Evolutionary conservation across 2,888 invertebrate genomes (phyloP).

Genomic region (Syritta pipiens): DNA sequence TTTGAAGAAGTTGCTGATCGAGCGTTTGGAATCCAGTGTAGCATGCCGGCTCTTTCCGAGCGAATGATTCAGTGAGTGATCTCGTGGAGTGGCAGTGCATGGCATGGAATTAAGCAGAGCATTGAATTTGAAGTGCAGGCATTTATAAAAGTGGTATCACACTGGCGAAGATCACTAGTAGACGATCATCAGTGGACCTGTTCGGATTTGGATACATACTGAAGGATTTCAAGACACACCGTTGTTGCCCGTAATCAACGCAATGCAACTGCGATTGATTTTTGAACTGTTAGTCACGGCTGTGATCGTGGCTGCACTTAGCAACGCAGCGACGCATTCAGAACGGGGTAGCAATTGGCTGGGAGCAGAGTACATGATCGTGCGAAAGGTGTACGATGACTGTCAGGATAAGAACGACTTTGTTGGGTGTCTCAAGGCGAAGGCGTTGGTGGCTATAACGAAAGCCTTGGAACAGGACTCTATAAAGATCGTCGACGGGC

Average conservation of each 20-base stretch:
- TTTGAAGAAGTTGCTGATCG: slow-evolving; percentile 33
- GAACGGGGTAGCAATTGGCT: slow-evolving; percentile 63
- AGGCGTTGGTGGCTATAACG: slow-evolving; percentile 82
- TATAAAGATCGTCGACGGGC: slow-evolving; percentile 83
- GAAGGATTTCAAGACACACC: slow-evolving; percentile 5
- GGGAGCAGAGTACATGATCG: slow-evolving; percentile 82
- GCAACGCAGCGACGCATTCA: slow-evolving; percentile 44
- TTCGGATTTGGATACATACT: slow-evolving; percentile 53
- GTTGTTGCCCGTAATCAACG: slow-evolving; percentile 29
- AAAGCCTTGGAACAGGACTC: slow-evolving; percentile 83
- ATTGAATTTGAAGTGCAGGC: slow-evolving; percentile 68
- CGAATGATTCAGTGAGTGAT: slow-evolving; percentile 72
- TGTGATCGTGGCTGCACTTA: slow-evolving; percentile 45
- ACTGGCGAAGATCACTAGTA: slow-evolving; percentile 72
- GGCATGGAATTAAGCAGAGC: slow-evolving; percentile 65
- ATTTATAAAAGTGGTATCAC: slow-evolving; percentile 77
- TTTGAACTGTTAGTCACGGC: slow-evolving; percentile 55
- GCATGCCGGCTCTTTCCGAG: slow-evolving; percentile 77
- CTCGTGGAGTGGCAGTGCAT: slow-evolving; percentile 45
- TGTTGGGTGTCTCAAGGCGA: slow-evolving; percentile 83
- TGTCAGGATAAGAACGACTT: slow-evolving; percentile 83
- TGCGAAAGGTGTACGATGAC: slow-evolving; percentile 83
- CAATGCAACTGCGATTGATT: slow-evolving; percentile 66
- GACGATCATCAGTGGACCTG: slow-evolving; percentile 48
- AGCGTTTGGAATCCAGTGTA: slow-evolving; percentile 36